phyloP scores from a whole-genome alignment of 2,797 vertebrate species.

The Hyperoplus lanceolatus region DNA sequence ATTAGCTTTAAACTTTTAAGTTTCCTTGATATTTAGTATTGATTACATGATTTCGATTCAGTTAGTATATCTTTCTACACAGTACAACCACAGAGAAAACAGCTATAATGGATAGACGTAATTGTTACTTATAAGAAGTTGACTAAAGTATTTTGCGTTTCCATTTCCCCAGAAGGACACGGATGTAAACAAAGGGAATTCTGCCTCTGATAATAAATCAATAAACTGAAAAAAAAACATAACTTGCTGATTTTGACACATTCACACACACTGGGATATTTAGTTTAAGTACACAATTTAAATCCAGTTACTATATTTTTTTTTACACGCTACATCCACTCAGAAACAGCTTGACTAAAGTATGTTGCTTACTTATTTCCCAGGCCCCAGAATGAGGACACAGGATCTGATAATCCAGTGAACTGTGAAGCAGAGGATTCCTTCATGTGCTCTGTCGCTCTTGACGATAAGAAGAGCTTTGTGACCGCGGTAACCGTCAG shows the following conservation, averaged over 20 bases:
- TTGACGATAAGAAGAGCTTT: constrained; percentile 52
- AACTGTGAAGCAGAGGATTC: constrained; percentile 49
- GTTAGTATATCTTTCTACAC: neutral
- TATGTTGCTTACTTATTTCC: neutral
- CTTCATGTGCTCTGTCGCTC: constrained; percentile 81
- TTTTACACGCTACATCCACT: too few relatives aligned
- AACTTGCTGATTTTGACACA: too few relatives aligned
- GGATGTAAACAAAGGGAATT: constrained; percentile 11
- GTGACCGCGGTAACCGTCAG: constrained; percentile 82
- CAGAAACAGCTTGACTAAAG: neutral
- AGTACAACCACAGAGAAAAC: neutral
- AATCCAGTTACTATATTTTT: too few relatives aligned
- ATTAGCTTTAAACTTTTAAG: too few relatives aligned
- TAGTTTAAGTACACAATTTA: too few relatives aligned
- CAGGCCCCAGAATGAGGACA: constrained; percentile 73
- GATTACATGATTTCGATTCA: neutral
- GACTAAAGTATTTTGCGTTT: neutral
- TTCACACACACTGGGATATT: too few relatives aligned
- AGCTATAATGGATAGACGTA: too few relatives aligned
- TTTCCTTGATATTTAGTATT: neutral
- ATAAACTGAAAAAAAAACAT: too few relatives aligned
- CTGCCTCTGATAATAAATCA: too few relatives aligned
- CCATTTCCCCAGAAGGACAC: constrained; percentile 44
- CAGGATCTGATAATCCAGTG: constrained; percentile 52
- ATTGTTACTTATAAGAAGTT: too few relatives aligned